Evolutionary conservation across 2,113 vertebrate genomes (phyloP), one percentile per base, ranked within the genome.

Genomic region (Carettochelys insculpta): DNA sequence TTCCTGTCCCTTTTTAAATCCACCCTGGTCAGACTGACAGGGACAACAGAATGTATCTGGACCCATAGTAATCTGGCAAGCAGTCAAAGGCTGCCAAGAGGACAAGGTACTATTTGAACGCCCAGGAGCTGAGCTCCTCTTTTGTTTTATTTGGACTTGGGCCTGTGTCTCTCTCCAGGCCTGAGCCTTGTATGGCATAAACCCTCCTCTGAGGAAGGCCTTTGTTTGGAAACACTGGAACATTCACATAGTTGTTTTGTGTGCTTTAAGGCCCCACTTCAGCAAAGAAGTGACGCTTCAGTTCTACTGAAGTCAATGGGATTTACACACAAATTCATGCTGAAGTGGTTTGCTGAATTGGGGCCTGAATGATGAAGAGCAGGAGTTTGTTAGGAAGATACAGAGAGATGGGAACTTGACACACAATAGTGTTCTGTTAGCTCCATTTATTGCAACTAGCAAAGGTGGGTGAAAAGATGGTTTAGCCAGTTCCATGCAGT

Each of bases 261-360:
- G 22, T 34, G 34, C 25, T 7, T 25, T 48, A n/a, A 78, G 48
- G 77, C 22, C n/a, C 3, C 1, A 48, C 53, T 43, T 52, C 51
- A 78, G 50, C 50, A 50, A 79, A 92, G 79, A 77, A 12, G 1
- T 45, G 43, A 77, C 53, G 5, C 29, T 80, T 27, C 2, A 75
- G 73, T 80, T 91, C 1, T 22, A 11, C 25, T 11, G 51, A 85
- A 85, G 10, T 11, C 83, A 81, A 5, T 3, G 83, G 41, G 16
- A 79, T 61, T 0, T 2, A 81, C 92, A 47, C 41, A 85, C 0
- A 0, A 7, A 24, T 24, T 20, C 2, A 3, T 85, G 17, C 31
- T 48, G 0, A 2, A 1, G 20, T 41, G 12, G 77, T 92, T 58
- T 86, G 25, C 43, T 90, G 75, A 34, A 50, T 34, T 25, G 73